Evolutionary conservation across 2,888 invertebrate species (phyloP).

Genomic region (Megalurothrips usitatus): DNA sequence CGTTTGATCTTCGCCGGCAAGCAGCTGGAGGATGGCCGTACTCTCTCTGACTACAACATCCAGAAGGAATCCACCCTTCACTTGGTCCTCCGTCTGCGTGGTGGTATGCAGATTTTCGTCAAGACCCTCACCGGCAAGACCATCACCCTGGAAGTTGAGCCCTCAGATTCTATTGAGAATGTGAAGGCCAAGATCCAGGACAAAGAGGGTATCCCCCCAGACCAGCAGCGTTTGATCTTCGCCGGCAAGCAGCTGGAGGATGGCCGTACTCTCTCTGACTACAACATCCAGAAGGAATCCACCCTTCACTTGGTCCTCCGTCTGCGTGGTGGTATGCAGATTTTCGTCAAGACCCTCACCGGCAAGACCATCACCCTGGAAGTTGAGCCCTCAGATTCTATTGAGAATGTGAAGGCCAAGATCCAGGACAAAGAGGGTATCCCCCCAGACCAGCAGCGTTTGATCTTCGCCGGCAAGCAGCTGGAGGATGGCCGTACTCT

Average conservation of each 20-base stretch:
- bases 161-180: conserved; percentile 6
- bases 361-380: conserved; percentile 14
- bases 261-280: neutral
- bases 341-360: neutral
- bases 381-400: neutral
- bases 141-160: conserved; percentile 8
- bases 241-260: conserved; percentile 1
- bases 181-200: conserved; percentile 18
- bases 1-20: conserved; percentile 53
- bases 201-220: conserved; percentile 4
- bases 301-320: neutral
- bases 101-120: conserved; percentile 52
- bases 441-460: conserved; percentile 21
- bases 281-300: neutral
- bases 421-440: neutral
- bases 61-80: conserved; percentile 50
- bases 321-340: conserved; percentile 24
- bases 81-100: conserved; percentile 51
- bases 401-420: conserved; percentile 7
- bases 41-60: conserved; percentile 37
- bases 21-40: conserved; percentile 56
- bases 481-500: conserved; percentile 1
- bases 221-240: conserved; percentile 12
- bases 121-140: conserved; percentile 5
- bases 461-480: neutral